These are phyloP conservation scores for Spongia lamella DNA, from an alignment of 37 sponge, comb jelly and placozoan genomes.

Conservation along the genomic window DNA sequence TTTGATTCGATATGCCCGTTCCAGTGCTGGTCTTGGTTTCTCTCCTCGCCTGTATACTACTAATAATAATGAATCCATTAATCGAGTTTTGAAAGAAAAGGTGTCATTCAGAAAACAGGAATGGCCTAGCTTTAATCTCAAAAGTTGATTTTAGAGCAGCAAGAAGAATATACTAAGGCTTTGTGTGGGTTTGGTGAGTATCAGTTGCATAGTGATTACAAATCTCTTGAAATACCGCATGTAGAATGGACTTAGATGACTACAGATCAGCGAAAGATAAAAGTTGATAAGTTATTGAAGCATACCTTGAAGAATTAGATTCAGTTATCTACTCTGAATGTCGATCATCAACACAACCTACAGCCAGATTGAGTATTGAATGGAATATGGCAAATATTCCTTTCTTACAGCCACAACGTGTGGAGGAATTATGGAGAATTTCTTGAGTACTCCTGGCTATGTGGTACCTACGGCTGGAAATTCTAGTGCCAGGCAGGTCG, in stretches of 20 bases:
- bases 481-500: background rate
- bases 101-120: background rate
- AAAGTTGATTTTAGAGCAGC: background rate
- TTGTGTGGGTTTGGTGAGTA: slow-evolving; percentile 1
- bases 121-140: background rate
- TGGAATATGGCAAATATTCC: background rate
- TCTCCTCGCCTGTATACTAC: background rate
- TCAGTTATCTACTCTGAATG: no score
- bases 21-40: no score
- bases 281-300: background rate
- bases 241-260: background rate
- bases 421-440: background rate
- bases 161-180: slow-evolving; percentile 1
- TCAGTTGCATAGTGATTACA: slow-evolving; percentile 1
- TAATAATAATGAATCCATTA: background rate
- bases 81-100: background rate
- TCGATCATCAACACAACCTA: background rate
- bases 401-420: background rate
- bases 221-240: background rate
- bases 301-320: background rate
- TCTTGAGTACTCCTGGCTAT: background rate
- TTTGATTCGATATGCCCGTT: background rate
- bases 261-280: background rate
- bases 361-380: background rate
- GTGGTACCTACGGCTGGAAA: slow-evolving; percentile 5